Evolutionary conservation across 2,113 vertebrate species (phyloP), one percentile per base, ranked within the genome.

Genomic region (Baryphthengus martii): DNA sequence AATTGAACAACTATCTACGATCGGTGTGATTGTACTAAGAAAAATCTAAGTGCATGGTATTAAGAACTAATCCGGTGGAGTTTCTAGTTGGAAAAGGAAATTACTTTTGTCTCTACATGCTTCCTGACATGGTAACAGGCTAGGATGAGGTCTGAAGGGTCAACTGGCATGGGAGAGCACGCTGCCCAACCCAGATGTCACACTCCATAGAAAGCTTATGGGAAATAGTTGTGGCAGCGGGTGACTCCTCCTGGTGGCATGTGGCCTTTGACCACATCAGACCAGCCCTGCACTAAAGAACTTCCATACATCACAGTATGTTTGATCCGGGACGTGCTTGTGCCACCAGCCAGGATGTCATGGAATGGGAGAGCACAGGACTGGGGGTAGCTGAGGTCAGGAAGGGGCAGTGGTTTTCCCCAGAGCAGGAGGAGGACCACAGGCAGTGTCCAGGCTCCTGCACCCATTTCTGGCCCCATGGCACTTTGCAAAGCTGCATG

Each of bases 381-480:
- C 21, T 5, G 6, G 10, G 35, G 8, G 5, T 5, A 86, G 18
- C 13, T 1, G 3, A 77, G 10, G 19, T 56, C 49, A 68, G 63
- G 25, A 83, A 20, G 1, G 5, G 17, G 10, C 18, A 74, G 19
- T 1, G 6, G 59, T 25, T 59, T 82, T 72, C 52, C 9, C 17
- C 44, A 45, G 37, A 17, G 25, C 19, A 19, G 58, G 15, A 70
- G 19, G 8, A 92, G 37, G 45, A 56, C 11, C 24, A 63, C 12
- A 65, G 52, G 40, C 0, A 1, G 10, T 61, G 19, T 4, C n/a
- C 58, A 77, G 23, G 23, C 6, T 61, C 45, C 59, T 7, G 3
- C 11, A 44, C 31, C 15, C 9, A 2, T 21, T 9, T 12, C 6
- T 1, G 0, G 39, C 21, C 11, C 11, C 40, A 37, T 19, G 12